A percentile compares a stretch with the other conserved stretches of the same genome.
Conservation (phyloP, 2,888 invertebrate species). For the Panorpa germanica region DNA sequence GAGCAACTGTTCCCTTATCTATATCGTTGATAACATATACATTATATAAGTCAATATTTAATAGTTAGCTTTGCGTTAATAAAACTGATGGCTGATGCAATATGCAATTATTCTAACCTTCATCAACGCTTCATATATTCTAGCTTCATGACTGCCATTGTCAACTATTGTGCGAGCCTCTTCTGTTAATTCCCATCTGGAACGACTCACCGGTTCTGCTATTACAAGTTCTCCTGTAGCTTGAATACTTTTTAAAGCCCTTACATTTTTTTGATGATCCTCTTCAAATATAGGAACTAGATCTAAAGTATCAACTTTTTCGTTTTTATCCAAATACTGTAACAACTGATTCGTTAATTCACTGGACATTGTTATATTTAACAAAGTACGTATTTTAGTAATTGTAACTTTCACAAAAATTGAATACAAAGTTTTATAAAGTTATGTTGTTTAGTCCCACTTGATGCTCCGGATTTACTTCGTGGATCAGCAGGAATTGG, state of each 20-base stretch:
- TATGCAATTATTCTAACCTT: constrained; percentile 24
- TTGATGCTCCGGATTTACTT: no score
- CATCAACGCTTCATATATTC: constrained; percentile 63
- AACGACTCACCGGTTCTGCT: constrained; percentile 49
- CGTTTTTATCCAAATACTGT: constrained; percentile 35
- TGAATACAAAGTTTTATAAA: no score
- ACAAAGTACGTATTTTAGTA: no score
- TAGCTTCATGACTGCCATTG: constrained; percentile 86
- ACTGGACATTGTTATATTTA: constrained; percentile 34
- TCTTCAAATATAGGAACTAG: constrained; percentile 47
- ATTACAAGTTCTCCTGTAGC: constrained; percentile 56
- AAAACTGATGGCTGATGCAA: no score
- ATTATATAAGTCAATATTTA: no score
- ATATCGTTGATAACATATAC: no score
- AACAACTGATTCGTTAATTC: constrained; percentile 53
- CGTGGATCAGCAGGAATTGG: no score
- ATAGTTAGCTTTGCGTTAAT: no score
- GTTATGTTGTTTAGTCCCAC: no score
- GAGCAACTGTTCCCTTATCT: no score
- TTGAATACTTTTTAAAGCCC: constrained; percentile 80
- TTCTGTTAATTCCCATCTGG: constrained; percentile 65
- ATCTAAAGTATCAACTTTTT: constrained; percentile 44
- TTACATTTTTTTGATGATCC: constrained; percentile 85
- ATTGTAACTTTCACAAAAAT: no score
- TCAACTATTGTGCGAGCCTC: constrained; percentile 68